These are phyloP conservation scores for Aspidiotus rigidus DNA, from an alignment of 2,888 invertebrate species.

Conservation along the genomic window DNA sequence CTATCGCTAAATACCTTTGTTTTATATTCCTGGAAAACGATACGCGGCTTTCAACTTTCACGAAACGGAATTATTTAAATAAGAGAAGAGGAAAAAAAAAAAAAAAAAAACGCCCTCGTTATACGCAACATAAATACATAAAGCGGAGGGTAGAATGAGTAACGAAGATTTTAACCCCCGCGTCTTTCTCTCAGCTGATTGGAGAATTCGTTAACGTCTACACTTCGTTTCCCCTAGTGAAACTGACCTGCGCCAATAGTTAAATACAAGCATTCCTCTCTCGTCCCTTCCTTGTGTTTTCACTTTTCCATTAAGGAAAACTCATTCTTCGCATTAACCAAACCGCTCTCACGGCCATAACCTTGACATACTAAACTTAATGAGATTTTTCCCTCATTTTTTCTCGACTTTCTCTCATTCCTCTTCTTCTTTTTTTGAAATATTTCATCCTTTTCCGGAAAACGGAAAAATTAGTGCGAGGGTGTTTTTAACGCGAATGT, in stretches of 20 bases:
- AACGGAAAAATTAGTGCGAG: background rate
- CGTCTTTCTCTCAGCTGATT: constrained; percentile 28
- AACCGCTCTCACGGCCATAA: constrained; percentile 26
- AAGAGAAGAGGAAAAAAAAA: background rate
- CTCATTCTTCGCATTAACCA: constrained; percentile 32
- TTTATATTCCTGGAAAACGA: background rate
- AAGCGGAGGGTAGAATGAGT: constrained; percentile 27
- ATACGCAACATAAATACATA: constrained; percentile 3
- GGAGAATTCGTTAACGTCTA: constrained; percentile 32
- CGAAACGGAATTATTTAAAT: background rate
- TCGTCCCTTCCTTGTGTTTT: constrained; percentile 9
- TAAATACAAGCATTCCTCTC: constrained; percentile 28
- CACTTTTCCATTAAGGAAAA: constrained; percentile 28
- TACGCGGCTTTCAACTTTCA: background rate
- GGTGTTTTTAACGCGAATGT: background rate
- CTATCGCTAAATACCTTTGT: background rate
- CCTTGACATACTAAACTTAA: constrained; percentile 31
- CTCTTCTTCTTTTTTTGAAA: background rate
- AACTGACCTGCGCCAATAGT: constrained; percentile 33
- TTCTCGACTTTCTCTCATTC: constrained; percentile 9
- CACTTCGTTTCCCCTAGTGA: constrained; percentile 27
- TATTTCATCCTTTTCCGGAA: too few species aligned
- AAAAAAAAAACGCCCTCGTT: constrained; percentile 1
- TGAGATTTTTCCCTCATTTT: constrained; percentile 30
- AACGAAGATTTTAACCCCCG: constrained; percentile 28